Evolutionary conservation across 2,113 vertebrate species (phyloP).

Genomic region (Trematomus loennbergii): DNA sequence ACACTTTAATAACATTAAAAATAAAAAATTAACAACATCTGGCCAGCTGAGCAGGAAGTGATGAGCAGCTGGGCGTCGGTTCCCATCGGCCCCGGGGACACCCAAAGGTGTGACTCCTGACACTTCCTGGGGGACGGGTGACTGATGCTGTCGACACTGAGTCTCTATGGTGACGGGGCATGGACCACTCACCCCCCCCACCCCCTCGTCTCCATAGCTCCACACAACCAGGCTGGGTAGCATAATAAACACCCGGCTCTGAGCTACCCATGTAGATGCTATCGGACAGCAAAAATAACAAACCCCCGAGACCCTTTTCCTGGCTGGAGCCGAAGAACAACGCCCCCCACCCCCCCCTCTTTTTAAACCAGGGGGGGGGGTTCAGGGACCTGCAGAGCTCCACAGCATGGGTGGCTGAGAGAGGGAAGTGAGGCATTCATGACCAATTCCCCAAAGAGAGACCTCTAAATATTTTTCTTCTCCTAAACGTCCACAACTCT

Average conservation of each 20-base stretch:
- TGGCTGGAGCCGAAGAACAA: conserved; percentile 91
- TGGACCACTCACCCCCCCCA: conserved; percentile 33
- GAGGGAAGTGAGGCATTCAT: conserved; percentile 40
- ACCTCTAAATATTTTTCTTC: conserved; percentile 56
- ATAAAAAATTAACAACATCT: conserved; percentile 56
- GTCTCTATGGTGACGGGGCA: conserved; percentile 68
- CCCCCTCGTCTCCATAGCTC: conserved; percentile 59
- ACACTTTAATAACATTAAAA: background rate
- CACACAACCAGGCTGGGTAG: conserved; percentile 71
- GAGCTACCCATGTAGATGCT: conserved; percentile 86
- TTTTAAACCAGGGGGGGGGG: conserved; percentile 49
- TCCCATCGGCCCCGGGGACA: conserved; percentile 80
- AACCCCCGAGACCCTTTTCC: conserved; percentile 90
- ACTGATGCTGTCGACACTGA: conserved; percentile 86
- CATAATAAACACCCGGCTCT: conserved; percentile 82
- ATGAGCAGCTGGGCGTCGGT: conserved; percentile 63
- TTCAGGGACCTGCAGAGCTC: conserved; percentile 61
- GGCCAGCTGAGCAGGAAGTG: conserved; percentile 51
- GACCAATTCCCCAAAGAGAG: conserved; percentile 43
- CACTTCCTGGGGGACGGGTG: conserved; percentile 87
- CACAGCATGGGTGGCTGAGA: conserved; percentile 64
- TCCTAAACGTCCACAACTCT: conserved; percentile 36
- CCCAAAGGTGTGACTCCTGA: conserved; percentile 84
- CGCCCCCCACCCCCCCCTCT: conserved; percentile 82
- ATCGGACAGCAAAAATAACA: conserved; percentile 90